Conservation (phyloP, 2,113 vertebrate species). For the Leptobrachium ailaonicum region DNA sequence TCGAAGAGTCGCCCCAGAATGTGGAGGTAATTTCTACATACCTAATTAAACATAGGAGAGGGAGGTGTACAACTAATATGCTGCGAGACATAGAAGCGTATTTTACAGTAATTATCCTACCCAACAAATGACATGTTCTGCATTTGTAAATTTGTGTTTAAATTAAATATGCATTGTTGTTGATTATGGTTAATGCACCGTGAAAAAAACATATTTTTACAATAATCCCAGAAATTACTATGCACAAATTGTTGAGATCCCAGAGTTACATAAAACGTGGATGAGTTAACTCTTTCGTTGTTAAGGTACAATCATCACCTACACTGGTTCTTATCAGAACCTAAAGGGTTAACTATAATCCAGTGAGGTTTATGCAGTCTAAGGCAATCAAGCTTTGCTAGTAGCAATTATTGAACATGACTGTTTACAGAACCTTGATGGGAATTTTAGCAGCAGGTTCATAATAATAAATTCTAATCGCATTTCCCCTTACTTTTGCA, state of each 20-base stretch:
- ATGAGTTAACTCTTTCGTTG: background rate
- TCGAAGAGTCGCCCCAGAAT: no score
- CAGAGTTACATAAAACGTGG: background rate
- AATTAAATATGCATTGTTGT: background rate
- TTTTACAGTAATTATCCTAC: background rate
- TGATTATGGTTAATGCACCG: background rate
- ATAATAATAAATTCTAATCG: constrained; percentile 11
- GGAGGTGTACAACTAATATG: background rate
- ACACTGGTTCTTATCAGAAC: no score
- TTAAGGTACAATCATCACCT: no score
- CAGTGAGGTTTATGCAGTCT: no score
- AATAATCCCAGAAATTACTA: background rate
- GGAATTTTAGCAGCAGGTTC: constrained; percentile 8
- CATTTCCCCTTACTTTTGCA: constrained; percentile 15
- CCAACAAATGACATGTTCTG: background rate
- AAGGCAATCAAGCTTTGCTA: background rate
- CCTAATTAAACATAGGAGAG: background rate
- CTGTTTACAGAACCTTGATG: background rate
- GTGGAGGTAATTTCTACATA: no score
- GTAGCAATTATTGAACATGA: background rate
- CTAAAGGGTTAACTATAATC: no score
- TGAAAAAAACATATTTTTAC: background rate
- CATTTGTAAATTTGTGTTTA: background rate
- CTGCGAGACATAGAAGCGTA: background rate
- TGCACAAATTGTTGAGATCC: background rate